Percentiles rank a stretch among this genome's conserved stretches.
phyloP scores from a whole-genome alignment of 2,888 invertebrate species.

The Leptura quadrifasciata region DNA sequence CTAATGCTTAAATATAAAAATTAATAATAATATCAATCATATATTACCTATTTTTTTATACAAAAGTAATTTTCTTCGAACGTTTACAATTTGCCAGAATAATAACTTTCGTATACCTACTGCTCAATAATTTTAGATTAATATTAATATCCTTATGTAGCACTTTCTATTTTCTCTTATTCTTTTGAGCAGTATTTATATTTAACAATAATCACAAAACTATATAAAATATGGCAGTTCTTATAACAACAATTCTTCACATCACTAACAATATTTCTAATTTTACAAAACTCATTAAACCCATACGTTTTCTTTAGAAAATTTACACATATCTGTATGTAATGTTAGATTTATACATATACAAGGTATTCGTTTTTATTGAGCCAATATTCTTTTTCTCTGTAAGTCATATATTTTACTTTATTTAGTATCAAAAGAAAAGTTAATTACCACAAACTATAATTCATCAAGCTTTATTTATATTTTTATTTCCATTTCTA shows the following conservation, averaged over 20 bases:
- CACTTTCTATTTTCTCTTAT: background rate
- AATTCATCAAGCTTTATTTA: too few relatives aligned
- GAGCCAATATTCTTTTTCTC: background rate
- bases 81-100: background rate
- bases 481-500: too few relatives aligned
- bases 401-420: background rate
- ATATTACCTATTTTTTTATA: slow-evolving; percentile 10
- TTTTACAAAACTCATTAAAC: slow-evolving; percentile 21
- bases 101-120: slow-evolving; percentile 3
- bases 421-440: background rate
- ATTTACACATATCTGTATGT: background rate
- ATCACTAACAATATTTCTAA: slow-evolving; percentile 8
- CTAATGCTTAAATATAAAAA: background rate
- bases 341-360: background rate
- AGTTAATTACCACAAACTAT: too few relatives aligned
- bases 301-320: background rate
- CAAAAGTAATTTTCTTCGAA: slow-evolving; percentile 7
- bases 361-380: slow-evolving; percentile 1
- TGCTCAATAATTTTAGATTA: slow-evolving; percentile 5
- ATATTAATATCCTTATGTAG: background rate
- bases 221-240: slow-evolving; percentile 36
- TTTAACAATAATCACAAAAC: slow-evolving; percentile 28
- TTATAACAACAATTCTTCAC: slow-evolving; percentile 28
- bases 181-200: slow-evolving; percentile 14
- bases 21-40: slow-evolving; percentile 2